Evolutionary conservation across 2,113 vertebrate species (phyloP).

Genomic region (Circaetus cinerascens): DNA sequence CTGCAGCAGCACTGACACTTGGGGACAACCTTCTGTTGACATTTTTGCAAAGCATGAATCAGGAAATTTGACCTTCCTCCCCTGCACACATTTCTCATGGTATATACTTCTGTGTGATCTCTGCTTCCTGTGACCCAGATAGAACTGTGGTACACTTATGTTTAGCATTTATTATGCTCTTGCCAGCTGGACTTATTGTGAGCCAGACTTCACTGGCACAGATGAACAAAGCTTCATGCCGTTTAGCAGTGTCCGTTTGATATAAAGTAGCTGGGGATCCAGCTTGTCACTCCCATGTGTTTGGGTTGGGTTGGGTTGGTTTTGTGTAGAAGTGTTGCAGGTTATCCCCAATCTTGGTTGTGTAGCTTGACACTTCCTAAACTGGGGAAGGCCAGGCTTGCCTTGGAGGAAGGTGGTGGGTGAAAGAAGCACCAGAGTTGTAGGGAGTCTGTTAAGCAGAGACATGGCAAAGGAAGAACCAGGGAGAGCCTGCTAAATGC

Average conservation of each 20-base stretch:
- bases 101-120: neutral
- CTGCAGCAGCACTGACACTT: neutral
- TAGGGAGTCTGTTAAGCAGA: neutral
- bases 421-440: neutral
- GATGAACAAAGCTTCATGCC: neutral
- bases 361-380: neutral
- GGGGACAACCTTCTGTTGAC: neutral
- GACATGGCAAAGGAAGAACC: neutral
- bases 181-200: neutral
- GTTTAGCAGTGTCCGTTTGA: rapidly evolving
- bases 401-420: neutral
- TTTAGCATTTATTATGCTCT: neutral
- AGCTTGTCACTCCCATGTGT: neutral
- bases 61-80: neutral
- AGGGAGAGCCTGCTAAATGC: neutral
- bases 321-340: neutral
- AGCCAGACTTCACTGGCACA: neutral
- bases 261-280: neutral
- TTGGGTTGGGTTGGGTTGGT: neutral
- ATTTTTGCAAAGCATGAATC: neutral
- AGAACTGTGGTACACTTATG: neutral
- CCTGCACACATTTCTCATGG: neutral
- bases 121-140: neutral
- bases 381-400: neutral
- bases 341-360: neutral